Evolutionary conservation across 2,888 invertebrate species (phyloP), one percentile per base, ranked within the genome.

Genomic region (Ischnura elegans): DNA sequence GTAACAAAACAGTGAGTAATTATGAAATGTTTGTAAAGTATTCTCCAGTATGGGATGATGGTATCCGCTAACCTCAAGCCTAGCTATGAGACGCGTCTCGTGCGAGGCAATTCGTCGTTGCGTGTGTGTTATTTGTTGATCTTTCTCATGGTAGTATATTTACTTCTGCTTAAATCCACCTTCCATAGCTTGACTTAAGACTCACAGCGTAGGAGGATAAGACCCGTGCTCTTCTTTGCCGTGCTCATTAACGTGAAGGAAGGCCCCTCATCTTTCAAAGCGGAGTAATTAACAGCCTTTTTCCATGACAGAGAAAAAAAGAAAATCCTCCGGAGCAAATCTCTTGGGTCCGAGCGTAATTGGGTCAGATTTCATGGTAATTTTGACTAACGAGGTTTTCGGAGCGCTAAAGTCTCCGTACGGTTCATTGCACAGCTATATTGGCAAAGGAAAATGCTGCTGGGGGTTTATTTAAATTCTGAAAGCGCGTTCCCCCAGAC

Each of bases 351-450:
- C 36, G 25, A n/a, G 21, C 45, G n/a, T 46, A 45, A 21, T 45
- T 86, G 86, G 86, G 45, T 46, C 45, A 46, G n/a, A 86, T 46
- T 86, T 43, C 25, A 45, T 86, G 45, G 86, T 45, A 86, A 45
- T 86, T 46, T 86, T 86, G 86, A 86, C 43, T 45, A 86, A 86
- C 46, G 86, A 86, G 86, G n/a, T 43, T 86, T 86, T 46, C 36
- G 45, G 46, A 86, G 43, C 46, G 86, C 46, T 86, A 21, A 86
- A 86, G 45, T 86, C 45, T 0, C 43, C 43, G 25, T 25, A n/a
- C 25, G 6, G 86, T n/a, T 86, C 86, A 86, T 86, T 86, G 86
- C 86, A 46, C 45, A 46, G 86, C 86, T 46, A 10, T 46, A n/a
- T 86, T 46, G 43, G 86, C n/a, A n/a, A 86, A 46, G 1, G n/a